Conservation (phyloP, 2,113 vertebrate species). For the Osmerus mordax region DNA sequence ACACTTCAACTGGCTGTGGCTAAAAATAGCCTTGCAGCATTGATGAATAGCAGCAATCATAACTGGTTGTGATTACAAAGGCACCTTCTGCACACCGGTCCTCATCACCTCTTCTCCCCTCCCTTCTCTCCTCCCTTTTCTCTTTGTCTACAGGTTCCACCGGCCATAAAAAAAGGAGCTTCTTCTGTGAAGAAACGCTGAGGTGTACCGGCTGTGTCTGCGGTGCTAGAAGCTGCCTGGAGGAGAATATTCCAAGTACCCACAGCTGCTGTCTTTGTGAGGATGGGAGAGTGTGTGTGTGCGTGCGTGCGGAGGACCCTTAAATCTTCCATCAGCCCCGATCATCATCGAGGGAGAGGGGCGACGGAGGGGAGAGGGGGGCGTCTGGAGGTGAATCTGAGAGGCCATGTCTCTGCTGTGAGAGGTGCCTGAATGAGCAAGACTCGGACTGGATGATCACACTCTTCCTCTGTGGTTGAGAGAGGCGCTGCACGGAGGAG, state of each 20-base stretch:
- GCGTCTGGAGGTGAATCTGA: constrained; percentile 52
- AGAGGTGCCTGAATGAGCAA: constrained; percentile 47
- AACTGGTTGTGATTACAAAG: constrained; percentile 34
- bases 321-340: constrained; percentile 60
- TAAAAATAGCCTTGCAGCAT: constrained; percentile 50
- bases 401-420: constrained; percentile 50
- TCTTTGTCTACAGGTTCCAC: constrained; percentile 83
- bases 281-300: no score
- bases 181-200: constrained; percentile 95
- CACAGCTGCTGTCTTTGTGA: constrained; percentile 48
- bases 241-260: constrained; percentile 57
- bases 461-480: constrained; percentile 41
- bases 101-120: background rate
- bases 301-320: constrained; percentile 40
- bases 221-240: constrained; percentile 50
- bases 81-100: constrained; percentile 18
- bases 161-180: constrained; percentile 85
- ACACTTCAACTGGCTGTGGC: background rate
- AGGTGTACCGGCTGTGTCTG: constrained; percentile 26
- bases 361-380: constrained; percentile 30
- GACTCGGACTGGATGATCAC: constrained; percentile 44
- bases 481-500: constrained; percentile 13
- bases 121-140: background rate
- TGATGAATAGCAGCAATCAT: constrained; percentile 47
- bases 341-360: constrained; percentile 38